phyloP scores from a whole-genome alignment of 2,888 invertebrate genomes.

The Trichopria drosophilae region DNA sequence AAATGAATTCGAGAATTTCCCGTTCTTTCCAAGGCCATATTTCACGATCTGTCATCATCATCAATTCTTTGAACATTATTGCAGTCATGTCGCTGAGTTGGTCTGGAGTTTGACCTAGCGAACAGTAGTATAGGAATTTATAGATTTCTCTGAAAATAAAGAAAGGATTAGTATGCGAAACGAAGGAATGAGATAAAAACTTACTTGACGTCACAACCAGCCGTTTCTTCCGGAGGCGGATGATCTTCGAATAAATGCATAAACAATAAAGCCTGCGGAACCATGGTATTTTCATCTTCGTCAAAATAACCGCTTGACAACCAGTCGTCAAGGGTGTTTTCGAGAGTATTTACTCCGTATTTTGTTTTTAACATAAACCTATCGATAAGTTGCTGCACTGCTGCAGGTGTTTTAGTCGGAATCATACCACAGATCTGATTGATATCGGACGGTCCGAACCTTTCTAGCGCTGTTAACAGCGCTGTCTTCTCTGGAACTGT shows the following conservation, averaged over 20 bases:
- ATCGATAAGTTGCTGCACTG: slow-evolving; percentile 42
- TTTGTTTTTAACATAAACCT: slow-evolving; percentile 40
- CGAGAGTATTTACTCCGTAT: slow-evolving; percentile 22
- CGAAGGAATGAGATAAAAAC: slow-evolving; percentile 6
- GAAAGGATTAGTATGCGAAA: slow-evolving; percentile 9
- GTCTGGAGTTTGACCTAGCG: slow-evolving; percentile 36
- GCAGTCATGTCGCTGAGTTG: too few species aligned
- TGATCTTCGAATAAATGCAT: slow-evolving; percentile 48
- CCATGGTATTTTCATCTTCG: slow-evolving; percentile 35
- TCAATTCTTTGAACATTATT: slow-evolving; percentile 25
- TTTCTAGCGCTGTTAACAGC: slow-evolving; percentile 44
- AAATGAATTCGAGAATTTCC: too few species aligned
- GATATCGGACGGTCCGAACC: slow-evolving; percentile 44
- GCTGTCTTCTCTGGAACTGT: slow-evolving; percentile 40
- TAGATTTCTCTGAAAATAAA: slow-evolving; percentile 46
- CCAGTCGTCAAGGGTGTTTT: slow-evolving; percentile 41
- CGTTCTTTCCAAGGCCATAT: slow-evolving; percentile 35
- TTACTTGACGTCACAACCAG: slow-evolving; percentile 42
- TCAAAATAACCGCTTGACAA: slow-evolving; percentile 39
- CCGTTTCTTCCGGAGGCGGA: slow-evolving; percentile 42
- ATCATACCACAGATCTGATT: slow-evolving; percentile 39
- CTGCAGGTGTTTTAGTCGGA: slow-evolving; percentile 37
- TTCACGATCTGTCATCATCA: slow-evolving; percentile 37
- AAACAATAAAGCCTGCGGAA: slow-evolving; percentile 48
- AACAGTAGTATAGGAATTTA: slow-evolving; percentile 44